These are phyloP conservation scores for Choloepus hoffmanni DNA, from an alignment of 2,113 vertebrate species.

Conservation along the genomic window DNA sequence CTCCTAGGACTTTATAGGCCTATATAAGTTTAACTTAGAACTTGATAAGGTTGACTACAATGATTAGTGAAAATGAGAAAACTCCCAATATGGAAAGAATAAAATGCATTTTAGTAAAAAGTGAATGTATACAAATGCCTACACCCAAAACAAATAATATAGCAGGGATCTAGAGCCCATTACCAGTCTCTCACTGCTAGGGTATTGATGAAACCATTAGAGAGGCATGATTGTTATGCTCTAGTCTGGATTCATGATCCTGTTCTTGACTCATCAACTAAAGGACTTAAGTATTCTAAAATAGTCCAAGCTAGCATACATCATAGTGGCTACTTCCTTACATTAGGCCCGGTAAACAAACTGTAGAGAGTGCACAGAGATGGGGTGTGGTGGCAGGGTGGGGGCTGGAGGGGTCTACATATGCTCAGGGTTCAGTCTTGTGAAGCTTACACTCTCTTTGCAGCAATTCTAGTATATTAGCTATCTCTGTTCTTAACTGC, in stretches of 20 bases:
- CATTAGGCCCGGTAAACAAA: neutral
- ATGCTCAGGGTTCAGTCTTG: constrained; percentile 9
- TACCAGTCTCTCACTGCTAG: neutral
- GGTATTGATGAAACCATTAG: constrained; percentile 38
- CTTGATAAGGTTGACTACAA: constrained; percentile 32
- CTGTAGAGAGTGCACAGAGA: neutral
- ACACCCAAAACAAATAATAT: constrained; percentile 1
- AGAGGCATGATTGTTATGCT: constrained; percentile 4
- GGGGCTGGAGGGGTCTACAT: neutral
- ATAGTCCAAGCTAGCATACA: neutral
- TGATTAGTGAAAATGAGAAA: neutral
- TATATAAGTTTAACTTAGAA: constrained; percentile 38
- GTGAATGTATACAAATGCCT: neutral
- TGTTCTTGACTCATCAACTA: constrained; percentile 31
- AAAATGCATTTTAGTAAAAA: constrained; percentile 44
- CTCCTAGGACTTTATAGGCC: neutral
- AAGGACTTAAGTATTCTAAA: neutral
- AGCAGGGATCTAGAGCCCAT: neutral
- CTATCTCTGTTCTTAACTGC: constrained; percentile 20
- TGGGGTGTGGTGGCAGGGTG: no score
- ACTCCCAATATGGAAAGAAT: neutral
- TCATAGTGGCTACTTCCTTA: neutral
- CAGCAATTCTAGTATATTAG: neutral
- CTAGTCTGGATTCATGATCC: constrained; percentile 30
- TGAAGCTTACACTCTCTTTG: constrained; percentile 13